Base-by-base conservation (phyloP, 2,797 vertebrate genomes). In the Alca torda region DNA sequence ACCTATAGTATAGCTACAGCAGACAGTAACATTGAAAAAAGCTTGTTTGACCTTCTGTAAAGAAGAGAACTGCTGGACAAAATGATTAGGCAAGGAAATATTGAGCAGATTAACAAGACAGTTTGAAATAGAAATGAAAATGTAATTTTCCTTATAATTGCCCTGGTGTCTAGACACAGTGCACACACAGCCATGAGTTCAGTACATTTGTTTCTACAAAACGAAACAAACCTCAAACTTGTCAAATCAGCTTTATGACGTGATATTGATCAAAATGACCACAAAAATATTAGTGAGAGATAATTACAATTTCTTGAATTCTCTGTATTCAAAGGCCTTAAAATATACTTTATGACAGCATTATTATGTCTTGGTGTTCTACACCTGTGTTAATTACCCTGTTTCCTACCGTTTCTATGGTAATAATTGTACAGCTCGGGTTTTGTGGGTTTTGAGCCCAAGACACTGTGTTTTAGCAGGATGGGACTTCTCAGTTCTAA, bases 91-190 rank as follows among this genome's bases (percentile, higher is more conserved):
- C 57, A 81, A 92, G 84, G 90, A 95, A 94, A 87, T 93, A 94
- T 72, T 73, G 92, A 92, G 39, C n/a, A 95, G 75, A 96, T 91
- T 96, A 96, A 94, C 72, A 92, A 78, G 90, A 92, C 78, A 92
- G 72, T 94, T 95, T 95, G 72, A 81, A 72, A 72, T 78, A 92
- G 94, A 93, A 96, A 95, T 92, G 89, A 95, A 94, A 96, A 93
- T 92, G 63, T 80, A 75, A 93, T 94, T 93, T 96, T 95, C 79
- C 23, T 88, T 83, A 67, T 91, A 92, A 96, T 85, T 92, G 69
- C 70, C 74, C 63, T 70, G 21, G 54, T 94, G 94, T 95, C 96
- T 96, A 96, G 95, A 95, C 93, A 86, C 24, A 89, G 67, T 37
- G 41, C 56, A 74, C 63, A 37, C 24, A 91, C 64, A 90, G 94